Conservation (phyloP, 1,140 invertebrate genomes). For the Drosophila sp. region DNA sequence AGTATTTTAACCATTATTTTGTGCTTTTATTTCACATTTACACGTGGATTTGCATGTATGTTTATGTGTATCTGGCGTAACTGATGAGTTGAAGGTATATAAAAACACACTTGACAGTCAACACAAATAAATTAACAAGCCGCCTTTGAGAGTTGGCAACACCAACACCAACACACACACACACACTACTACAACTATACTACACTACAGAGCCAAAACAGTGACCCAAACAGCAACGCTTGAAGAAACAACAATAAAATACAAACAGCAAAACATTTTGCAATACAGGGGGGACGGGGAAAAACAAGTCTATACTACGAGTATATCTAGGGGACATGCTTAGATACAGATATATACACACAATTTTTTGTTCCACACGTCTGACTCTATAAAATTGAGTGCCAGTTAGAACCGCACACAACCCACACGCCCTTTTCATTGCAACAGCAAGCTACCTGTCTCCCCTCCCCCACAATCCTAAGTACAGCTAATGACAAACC, state of each 20-base stretch:
- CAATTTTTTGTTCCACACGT: slow-evolving; percentile 33
- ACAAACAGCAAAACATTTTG: slow-evolving; percentile 49
- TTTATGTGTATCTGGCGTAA: slow-evolving; percentile 14
- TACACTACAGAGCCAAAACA: slow-evolving; percentile 13
- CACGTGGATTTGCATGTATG: slow-evolving; percentile 34
- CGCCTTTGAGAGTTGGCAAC: slow-evolving; percentile 61
- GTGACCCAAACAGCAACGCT: slow-evolving; percentile 48
- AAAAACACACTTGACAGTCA: slow-evolving; percentile 67
- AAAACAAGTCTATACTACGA: slow-evolving; percentile 31
- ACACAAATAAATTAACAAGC: slow-evolving; percentile 71
- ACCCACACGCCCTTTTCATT: background rate
- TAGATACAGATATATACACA: background rate
- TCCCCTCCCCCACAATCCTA: background rate
- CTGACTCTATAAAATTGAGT: slow-evolving; percentile 21
- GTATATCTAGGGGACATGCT: background rate
- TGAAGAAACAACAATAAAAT: slow-evolving; percentile 54
- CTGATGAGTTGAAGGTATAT: slow-evolving; percentile 34
- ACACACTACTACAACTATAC: background rate
- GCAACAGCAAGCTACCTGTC: background rate
- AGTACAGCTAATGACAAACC: slow-evolving; percentile 34
- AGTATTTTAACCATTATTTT: slow-evolving; percentile 37
- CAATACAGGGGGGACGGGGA: slow-evolving; percentile 46
- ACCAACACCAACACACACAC: slow-evolving; percentile 34
- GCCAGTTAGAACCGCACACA: slow-evolving; percentile 40
- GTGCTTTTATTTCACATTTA: slow-evolving; percentile 43